Evolutionary conservation across 1,140 invertebrate species (phyloP).

Genomic region (Meloidogyne floridensis): DNA sequence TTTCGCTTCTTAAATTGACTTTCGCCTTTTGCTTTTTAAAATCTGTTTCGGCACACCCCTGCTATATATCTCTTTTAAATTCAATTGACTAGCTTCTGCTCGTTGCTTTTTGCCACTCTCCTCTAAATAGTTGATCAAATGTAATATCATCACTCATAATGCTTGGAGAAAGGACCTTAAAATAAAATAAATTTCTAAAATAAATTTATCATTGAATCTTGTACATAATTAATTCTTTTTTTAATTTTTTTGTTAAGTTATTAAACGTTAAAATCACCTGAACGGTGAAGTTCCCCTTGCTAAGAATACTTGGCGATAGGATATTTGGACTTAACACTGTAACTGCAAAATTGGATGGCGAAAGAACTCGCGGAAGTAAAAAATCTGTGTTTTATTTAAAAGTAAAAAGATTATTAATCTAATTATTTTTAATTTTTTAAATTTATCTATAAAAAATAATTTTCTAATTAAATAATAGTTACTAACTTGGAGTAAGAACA

Average conservation of each 20-base stretch:
- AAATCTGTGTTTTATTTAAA: slow-evolving; percentile 22
- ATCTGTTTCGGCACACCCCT: too few species aligned
- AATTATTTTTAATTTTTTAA: too few species aligned
- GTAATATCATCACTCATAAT: slow-evolving; percentile 36
- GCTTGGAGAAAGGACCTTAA: slow-evolving; percentile 32
- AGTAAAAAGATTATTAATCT: too few species aligned
- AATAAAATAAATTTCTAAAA: background rate
- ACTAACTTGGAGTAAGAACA: slow-evolving; percentile 37
- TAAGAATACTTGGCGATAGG: slow-evolving; percentile 38
- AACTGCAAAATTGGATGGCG: slow-evolving; percentile 34
- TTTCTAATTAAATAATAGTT: too few species aligned
- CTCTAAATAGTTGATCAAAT: background rate
- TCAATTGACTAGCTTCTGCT: background rate
- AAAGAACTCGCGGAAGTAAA: slow-evolving; percentile 29
- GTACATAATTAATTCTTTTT: background rate
- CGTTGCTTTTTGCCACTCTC: slow-evolving; percentile 21
- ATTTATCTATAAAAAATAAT: too few species aligned
- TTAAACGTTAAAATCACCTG: slow-evolving; percentile 17
- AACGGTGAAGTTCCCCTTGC: slow-evolving; percentile 46
- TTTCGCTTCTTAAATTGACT: too few species aligned
- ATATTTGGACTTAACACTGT: slow-evolving; percentile 41
- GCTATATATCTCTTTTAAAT: too few species aligned
- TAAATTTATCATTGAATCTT: too few species aligned
- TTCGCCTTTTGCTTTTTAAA: too few species aligned
- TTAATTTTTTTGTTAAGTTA: too few species aligned